Percentiles rank a stretch among this genome's conserved stretches.
Evolutionary conservation across 2,888 invertebrate genomes (phyloP).

Genomic region (Drosophila meridiana): DNA sequence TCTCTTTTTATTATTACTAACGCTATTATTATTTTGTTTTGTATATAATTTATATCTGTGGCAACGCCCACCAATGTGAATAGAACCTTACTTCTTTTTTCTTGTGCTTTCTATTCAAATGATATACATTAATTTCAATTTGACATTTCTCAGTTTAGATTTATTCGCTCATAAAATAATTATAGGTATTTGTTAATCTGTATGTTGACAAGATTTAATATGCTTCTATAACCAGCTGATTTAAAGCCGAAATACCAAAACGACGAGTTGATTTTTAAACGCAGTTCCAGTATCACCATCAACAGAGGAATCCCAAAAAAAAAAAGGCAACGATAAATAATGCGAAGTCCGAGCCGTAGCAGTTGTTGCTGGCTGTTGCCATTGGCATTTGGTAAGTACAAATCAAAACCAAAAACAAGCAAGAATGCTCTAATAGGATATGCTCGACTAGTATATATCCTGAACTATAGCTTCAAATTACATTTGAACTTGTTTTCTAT

Average conservation of each 20-base stretch:
- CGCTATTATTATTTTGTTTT: slow-evolving; percentile 6
- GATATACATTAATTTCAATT: slow-evolving; percentile 26
- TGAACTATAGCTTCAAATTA: not conserved
- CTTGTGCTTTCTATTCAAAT: slow-evolving; percentile 52
- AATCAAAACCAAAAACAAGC: slow-evolving; percentile 30
- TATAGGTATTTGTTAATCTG: slow-evolving; percentile 21
- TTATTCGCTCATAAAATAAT: slow-evolving; percentile 26
- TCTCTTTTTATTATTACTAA: slow-evolving; percentile 37
- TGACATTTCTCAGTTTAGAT: slow-evolving; percentile 8
- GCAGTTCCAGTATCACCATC: slow-evolving; percentile 7
- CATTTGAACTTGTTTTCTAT: not conserved
- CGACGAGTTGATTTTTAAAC: slow-evolving; percentile 29
- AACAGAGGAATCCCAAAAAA: slow-evolving; percentile 37
- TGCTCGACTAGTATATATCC: not conserved
- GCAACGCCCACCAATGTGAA: slow-evolving; percentile 23
- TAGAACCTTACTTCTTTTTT: slow-evolving; percentile 21
- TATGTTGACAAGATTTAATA: slow-evolving; percentile 34
- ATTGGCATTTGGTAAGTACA: slow-evolving; percentile 79
- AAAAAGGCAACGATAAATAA: slow-evolving; percentile 24
- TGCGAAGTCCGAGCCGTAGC: slow-evolving; percentile 46
- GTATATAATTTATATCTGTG: slow-evolving; percentile 26
- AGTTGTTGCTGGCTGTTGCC: slow-evolving; percentile 64
- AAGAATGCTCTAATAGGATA: not conserved
- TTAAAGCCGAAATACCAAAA: slow-evolving; percentile 9
- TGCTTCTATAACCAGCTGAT: slow-evolving; percentile 43